Evolutionary conservation across 2,888 invertebrate genomes (phyloP), one percentile per base, ranked within the genome.

Genomic region (Agonum fuliginosum): DNA sequence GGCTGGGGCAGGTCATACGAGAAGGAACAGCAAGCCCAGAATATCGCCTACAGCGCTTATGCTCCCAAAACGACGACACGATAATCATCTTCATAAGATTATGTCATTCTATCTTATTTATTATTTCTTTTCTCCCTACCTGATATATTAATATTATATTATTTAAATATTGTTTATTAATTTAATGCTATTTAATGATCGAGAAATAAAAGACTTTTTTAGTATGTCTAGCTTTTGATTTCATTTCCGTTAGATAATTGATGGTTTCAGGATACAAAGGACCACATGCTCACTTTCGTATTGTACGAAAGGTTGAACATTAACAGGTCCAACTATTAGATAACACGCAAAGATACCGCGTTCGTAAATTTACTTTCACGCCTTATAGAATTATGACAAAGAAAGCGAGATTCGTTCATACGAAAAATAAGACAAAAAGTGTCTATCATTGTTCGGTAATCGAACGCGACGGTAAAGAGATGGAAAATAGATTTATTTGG

Each of bases 1-100:
- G 94, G 94, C 81, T 95, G 94, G 94, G 94, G 93, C 85, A 88
- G 92, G 78, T 89, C 91, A 41, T 88, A 90, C 78, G 87, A 83
- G 27, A 85, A 86, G 75, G 84, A 86, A 70, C 84, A 86, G 69
- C 84, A 86, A 78, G 86, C 86, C n/a, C 89, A 90, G 79, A 88
- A 91, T 82, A 84, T 92, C 82, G 92, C 92, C 24, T 93, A 92
- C 84, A 89, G 82, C 79, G 87, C 86, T 6, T 86, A 87, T 79
- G 84, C 84, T 10, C 84, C 85, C 1, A 85, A 85, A 79, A 82
- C 84, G 70, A 79, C 80, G 14, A 76, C 80, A 78, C 76, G 80
- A 79, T 72, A 65, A 78, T 48, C 41, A 78, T 48, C 41, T 27
- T 4, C 6, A 54, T 12, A 12, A 0, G 20, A 30, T 10, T 37